A percentile compares a stretch with the other conserved stretches of the same genome.
Evolutionary conservation across 2,888 invertebrate genomes (phyloP).

Genomic region (Plebejus argus): DNA sequence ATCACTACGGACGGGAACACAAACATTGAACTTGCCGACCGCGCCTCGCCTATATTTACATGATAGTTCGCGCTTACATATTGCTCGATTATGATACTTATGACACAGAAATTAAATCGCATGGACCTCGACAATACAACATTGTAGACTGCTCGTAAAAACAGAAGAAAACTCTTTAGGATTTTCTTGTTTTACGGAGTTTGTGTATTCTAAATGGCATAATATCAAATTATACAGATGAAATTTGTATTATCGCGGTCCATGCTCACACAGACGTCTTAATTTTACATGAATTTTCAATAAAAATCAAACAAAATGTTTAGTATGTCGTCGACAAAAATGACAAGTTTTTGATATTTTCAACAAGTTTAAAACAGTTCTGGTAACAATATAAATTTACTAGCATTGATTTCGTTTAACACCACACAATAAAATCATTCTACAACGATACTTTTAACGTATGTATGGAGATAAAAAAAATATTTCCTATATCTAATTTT

Average conservation of each 20-base stretch:
- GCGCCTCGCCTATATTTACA: constrained; percentile 52
- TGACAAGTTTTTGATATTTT: constrained; percentile 18
- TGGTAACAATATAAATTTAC: constrained; percentile 25
- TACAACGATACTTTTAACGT: constrained; percentile 23
- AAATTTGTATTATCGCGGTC: neutral
- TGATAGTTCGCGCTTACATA: constrained; percentile 36
- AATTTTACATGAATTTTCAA: constrained; percentile 12
- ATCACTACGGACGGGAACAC: constrained; percentile 78
- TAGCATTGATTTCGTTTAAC: constrained; percentile 20
- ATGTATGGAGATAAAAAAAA: constrained; percentile 25
- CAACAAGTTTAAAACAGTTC: constrained; percentile 16
- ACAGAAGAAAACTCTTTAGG: neutral
- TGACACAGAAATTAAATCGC: neutral
- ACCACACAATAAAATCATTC: constrained; percentile 22
- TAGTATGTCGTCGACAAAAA: constrained; percentile 9
- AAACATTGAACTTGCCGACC: constrained; percentile 60
- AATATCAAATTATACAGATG: neutral
- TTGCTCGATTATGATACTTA: constrained; percentile 18
- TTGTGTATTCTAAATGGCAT: neutral
- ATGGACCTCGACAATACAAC: neutral
- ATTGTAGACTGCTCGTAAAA: neutral
- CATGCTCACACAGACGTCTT: neutral
- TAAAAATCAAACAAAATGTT: neutral
- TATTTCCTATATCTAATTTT: constrained; percentile 11
- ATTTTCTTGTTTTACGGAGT: neutral